Base-by-base conservation (phyloP, 92 coral and sea anemone species). In the Meandrina meandrites region DNA sequence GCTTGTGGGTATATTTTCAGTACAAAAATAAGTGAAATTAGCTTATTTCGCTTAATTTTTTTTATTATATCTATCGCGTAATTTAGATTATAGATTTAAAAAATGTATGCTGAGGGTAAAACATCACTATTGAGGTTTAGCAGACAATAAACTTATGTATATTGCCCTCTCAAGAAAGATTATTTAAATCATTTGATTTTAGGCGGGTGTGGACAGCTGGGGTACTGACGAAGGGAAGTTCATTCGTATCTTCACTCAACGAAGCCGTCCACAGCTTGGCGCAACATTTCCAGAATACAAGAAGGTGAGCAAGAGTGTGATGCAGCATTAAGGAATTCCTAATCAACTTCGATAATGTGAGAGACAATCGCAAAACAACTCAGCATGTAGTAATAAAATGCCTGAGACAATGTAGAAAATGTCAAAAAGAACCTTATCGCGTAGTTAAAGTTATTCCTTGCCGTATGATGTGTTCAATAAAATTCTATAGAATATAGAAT, bases 191-290 rank as follows among this genome's bases (percentile, higher is more conserved):
- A 42, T 83, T 5, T 53, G 10, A 64, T 76, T 24, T 28, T 80
- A 92, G 94, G 96, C 98, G 28, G 94, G 98, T 70, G 87, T 88
- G 17, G 92, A 86, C 56, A 91, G 84, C 34, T 96, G 99, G 99
- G 98, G 96, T 28, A 95, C 98, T 54, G 95, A 96, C n/a, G 96
- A 95, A 77, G 98, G 94, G 10, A 89, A 86, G 56, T 96, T 96
- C 60, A 93, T 95, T 68, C 91, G 92, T 36, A 90, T 96, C 37
- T 93, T 96, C 40, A 92, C 96, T 22, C 92, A 90, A 79, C 60
- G 96, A 91, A 96, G 99, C 78, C 91, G 89, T 69, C 95, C 96
- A 36, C 99, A 96, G 82, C 95, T 96, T 37, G 91, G 92, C 15
- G 96, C 96, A 27, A 93, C 90, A 51, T 92, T 93, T 57, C 88